Conservation (phyloP, 2,888 invertebrate species). For the Drymonia ruficornis region DNA sequence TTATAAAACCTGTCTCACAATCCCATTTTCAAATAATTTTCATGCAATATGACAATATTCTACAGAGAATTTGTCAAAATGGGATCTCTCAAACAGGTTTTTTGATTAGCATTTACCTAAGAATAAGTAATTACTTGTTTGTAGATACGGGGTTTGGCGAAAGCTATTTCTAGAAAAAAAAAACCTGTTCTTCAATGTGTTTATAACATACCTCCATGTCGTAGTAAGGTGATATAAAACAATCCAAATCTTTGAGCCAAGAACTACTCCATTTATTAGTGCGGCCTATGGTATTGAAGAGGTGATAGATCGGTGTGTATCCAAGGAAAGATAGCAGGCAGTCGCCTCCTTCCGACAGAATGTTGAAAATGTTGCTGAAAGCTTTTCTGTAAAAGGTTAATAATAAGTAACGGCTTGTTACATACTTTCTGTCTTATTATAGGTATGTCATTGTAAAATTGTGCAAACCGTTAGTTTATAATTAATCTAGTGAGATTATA, state of each 20-base stretch:
- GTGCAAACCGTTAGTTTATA: too few species aligned
- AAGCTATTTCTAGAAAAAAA: not conserved
- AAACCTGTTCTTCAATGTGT: not conserved
- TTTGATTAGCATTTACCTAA: too few species aligned
- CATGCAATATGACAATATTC: too few species aligned
- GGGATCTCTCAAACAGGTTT: too few species aligned
- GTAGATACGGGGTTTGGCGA: too few species aligned
- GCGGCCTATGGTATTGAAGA: conserved; percentile 86
- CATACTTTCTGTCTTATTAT: too few species aligned
- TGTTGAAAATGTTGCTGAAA: conserved; percentile 80
- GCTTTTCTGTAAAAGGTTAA: conserved; percentile 66
- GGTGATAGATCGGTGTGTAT: conserved; percentile 87
- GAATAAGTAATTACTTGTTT: too few species aligned
- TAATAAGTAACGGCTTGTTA: conserved; percentile 1
- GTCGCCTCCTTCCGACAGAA: conserved; percentile 88
- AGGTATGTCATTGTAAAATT: too few species aligned
- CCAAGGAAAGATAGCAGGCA: conserved; percentile 88
- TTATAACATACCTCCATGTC: conserved; percentile 64
- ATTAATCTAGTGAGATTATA: too few species aligned
- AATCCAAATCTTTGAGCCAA: conserved; percentile 87
- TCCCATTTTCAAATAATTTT: too few species aligned
- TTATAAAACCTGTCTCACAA: too few species aligned
- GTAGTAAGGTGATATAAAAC: conserved; percentile 89
- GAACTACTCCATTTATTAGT: conserved; percentile 79
- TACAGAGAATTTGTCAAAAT: too few species aligned